Percentiles rank a stretch among this genome's conserved stretches.
Evolutionary conservation across 2,888 invertebrate genomes (phyloP).

Genomic region (Eristalinus aeneus): DNA sequence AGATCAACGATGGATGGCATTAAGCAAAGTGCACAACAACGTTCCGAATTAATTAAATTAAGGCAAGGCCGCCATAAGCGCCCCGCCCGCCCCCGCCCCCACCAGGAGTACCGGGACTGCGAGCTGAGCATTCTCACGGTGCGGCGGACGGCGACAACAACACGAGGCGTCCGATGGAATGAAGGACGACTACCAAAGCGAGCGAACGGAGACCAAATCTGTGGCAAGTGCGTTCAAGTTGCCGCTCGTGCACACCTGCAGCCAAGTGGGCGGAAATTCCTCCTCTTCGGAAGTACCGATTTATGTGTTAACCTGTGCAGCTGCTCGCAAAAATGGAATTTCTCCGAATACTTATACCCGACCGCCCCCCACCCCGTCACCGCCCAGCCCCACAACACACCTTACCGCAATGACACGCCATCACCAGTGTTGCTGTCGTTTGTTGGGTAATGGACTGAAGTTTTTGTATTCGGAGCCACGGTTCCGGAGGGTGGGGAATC

Average conservation of each 20-base stretch:
- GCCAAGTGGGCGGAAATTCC: background rate
- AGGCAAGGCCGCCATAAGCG: constrained; percentile 7
- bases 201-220: constrained; percentile 18
- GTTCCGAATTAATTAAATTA: constrained; percentile 45
- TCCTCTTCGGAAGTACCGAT: background rate
- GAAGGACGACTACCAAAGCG: constrained; percentile 15
- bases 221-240: background rate
- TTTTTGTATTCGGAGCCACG: background rate
- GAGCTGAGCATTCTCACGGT: background rate
- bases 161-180: background rate
- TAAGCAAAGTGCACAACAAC: constrained; percentile 43
- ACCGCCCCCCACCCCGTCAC: background rate
- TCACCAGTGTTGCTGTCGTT: background rate
- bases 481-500: background rate
- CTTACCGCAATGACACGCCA: background rate
- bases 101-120: background rate
- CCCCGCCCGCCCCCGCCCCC: no score
- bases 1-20: constrained; percentile 30
- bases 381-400: no score
- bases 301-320: background rate
- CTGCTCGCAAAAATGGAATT: background rate
- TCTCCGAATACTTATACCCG: background rate
- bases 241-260: background rate
- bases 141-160: no score
- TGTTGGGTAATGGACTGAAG: background rate